A percentile compares a stretch with the other conserved stretches of the same genome.
phyloP scores from a whole-genome alignment of 2,888 invertebrate genomes.

The Euplagia quadripunctaria region DNA sequence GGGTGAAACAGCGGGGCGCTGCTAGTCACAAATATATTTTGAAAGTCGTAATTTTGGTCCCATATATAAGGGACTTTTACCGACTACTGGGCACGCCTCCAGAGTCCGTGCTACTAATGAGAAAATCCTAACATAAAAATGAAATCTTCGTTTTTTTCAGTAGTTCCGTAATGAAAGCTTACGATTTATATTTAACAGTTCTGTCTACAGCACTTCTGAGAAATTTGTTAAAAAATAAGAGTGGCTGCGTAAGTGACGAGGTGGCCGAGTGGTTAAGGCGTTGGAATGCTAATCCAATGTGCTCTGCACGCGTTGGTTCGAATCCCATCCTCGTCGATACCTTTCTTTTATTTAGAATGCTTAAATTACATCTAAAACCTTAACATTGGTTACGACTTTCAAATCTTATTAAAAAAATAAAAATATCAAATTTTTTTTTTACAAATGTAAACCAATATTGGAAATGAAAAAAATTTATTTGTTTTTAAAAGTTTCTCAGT shows the following conservation, averaged over 20 bases:
- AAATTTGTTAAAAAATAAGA: not conserved
- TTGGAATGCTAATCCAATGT: constrained; percentile 95
- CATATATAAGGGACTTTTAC: no score
- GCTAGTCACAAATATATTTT: no score
- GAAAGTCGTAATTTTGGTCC: no score
- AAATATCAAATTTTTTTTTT: not conserved
- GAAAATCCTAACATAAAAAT: no score
- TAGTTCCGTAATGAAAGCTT: no score
- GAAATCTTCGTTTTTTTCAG: no score
- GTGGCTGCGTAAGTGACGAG: constrained; percentile 86
- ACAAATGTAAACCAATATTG: no score
- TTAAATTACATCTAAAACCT: not conserved
- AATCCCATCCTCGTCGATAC: constrained; percentile 92
- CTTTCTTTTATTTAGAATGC: not conserved
- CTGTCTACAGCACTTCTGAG: constrained; percentile 51
- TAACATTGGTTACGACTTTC: not conserved
- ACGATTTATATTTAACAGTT: no score
- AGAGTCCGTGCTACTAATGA: no score
- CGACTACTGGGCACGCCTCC: no score
- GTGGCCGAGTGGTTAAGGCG: constrained; percentile 95
- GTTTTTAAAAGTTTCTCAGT: not conserved
- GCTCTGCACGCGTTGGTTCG: constrained; percentile 95
- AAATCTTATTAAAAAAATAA: not conserved
- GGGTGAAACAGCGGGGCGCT: no score
- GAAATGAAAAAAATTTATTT: no score